Evolutionary conservation across 2,888 invertebrate genomes (phyloP), one percentile per base, ranked within the genome.

Genomic region (Linyphia triangularis): DNA sequence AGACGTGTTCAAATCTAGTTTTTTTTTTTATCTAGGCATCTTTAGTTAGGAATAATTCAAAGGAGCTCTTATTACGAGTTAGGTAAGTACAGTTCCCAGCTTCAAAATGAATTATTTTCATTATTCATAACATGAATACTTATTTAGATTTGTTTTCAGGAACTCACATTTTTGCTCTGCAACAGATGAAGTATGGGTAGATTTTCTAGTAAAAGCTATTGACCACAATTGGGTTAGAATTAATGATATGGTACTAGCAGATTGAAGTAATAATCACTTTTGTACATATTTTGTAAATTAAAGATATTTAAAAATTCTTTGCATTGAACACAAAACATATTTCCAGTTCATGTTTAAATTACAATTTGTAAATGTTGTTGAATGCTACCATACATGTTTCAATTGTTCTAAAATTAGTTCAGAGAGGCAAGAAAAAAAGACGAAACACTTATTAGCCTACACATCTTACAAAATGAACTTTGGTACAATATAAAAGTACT

Each of bases 221-320:
- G 77, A 89, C 37, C 85, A 89, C 24, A 89, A 89, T 26, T 89
- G 83, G 77, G 73, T 79, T 28, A 65, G 69, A 51, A 89, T 89
- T 22, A 72, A 59, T 69, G 89, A 89, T 51, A 72, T 84, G 78
- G 83, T 77, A 6, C 59, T 83, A 28, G 77, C 83, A 26, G 86
- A 88, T 43, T 88, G 24, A 67, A 59, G 9, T 59, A 16, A 9
- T 37, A 24, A 70, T 10, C 24, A 28, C 22, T 37, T 43, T 70
- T 77, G 43, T 70, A 63, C 6, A 73, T 84, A 75, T 75, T 51
- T 51, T 82, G 61, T 59, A 37, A 40, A 63, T 40, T 75, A 75
- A 30, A 57, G 5, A 26, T 37, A 43, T 65, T 40, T 43, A 33
- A 65, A 40, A n/a, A 22, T 24, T n/a, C n/a, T n/a, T n/a, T n/a